Base-by-base conservation (phyloP, 1,140 invertebrate species). In the Oryctes rhinoceros region DNA sequence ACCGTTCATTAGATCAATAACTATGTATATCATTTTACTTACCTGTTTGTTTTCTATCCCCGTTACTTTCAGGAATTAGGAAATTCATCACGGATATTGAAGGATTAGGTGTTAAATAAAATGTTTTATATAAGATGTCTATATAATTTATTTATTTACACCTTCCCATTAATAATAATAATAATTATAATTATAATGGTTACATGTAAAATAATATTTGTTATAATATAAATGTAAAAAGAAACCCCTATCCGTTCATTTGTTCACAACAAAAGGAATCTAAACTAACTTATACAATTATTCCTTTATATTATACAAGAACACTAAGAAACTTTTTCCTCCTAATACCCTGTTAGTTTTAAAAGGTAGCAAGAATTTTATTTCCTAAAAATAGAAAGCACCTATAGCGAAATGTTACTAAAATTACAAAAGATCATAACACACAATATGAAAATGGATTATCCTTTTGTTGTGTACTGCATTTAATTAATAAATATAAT, bases 341-440 rank as follows among this genome's bases (percentile, higher is more conserved):
- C 49, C 79, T 80, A 80, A 80, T 80, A 80, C 79, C 79, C 79
- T 80, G 79, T 80, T 18, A 59, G 79, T 77, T n/a, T 76, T 77
- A 77, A 78, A 67, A 24, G 47, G 75, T 76, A 76, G 4, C 75
- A n/a, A 39, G 75, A 76, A 10, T 78, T 20, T 49, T 78, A 13
- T 59, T 78, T 53, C 24, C 76, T 48, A 47, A 78, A 78, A 78
- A 30, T 78, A 78, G 5, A 76, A 78, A 59, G 76, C 76, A 20
- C n/a, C 15, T 20, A 49, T n/a, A n/a, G 75, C 48, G 9, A 59
- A 59, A 11, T 59, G 5, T 78, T 76, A 37, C 75, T 13, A 37
- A 78, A 78, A 78, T 30, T 53, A 78, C 48, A 39, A 53, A 78
- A 48, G 11, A 24, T 4, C 1, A 53, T 30, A 44, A 59, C 10